Base-by-base conservation (phyloP, 2,888 invertebrate species). In the Cephus runcator region DNA sequence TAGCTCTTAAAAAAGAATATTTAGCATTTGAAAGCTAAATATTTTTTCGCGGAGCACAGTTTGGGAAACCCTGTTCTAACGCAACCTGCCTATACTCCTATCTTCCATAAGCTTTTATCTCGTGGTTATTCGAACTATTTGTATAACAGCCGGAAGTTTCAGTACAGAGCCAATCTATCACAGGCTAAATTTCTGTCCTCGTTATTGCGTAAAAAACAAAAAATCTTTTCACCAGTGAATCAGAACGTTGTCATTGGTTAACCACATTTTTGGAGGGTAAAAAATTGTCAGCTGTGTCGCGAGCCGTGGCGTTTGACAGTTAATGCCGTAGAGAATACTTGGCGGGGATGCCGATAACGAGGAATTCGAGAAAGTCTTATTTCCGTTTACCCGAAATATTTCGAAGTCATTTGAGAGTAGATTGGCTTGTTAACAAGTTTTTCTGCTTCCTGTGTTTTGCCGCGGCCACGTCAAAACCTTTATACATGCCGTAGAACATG, bases 371-470 rank as follows among this genome's bases (percentile, higher is more conserved):
- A 75, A 75, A 75, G 75, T 78, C 78, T 34, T 75, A 75, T 78
- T 78, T 78, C 75, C 78, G 75, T 75, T 76, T 75, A 75, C 73
- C 33, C 36, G 34, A 77, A 78, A 78, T 78, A 78, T 75, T 78
- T 75, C 31, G 15, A 75, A 78, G 71, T 78, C 78, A 78, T 78
- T 78, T 78, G 77, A 81, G 81, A 78, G 84, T 82, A 83, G 83
- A 87, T 86, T 84, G 86, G 85, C 85, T 85, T 85, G 85, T 85
- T 85, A 87, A 87, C 85, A 86, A 87, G 86, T 87, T 87, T 85
- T 85, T 85, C 85, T 82, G 82, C 81, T 81, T 83, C 83, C 78
- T 78, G 78, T 78, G 78, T 78, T 76, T 71, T 73, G 75, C 78
- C 78, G 78, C 78, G 69, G 78, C 76, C 75, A 76, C 71, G 76